Conservation (phyloP, 2,797 vertebrate genomes). For the Fundulus diaphanus region DNA sequence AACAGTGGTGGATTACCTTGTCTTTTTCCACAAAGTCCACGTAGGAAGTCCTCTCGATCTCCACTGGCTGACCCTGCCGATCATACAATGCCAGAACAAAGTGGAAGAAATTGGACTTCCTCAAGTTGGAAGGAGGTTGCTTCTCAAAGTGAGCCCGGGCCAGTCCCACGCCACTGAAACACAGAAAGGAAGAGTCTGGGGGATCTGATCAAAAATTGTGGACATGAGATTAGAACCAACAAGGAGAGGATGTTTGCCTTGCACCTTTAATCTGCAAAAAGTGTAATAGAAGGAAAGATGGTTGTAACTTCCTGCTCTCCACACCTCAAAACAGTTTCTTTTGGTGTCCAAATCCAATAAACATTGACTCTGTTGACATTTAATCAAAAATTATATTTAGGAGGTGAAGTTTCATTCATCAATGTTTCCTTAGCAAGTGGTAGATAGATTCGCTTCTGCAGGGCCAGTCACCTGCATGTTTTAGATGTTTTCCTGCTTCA, state of each 20-base stretch:
- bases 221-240: no score
- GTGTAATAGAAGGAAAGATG: background rate
- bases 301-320: no score
- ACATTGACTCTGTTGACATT: background rate
- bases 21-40: conserved; percentile 97
- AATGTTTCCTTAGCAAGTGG: background rate
- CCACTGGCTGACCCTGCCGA: conserved; percentile 94
- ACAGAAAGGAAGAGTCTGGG: conserved; percentile 9
- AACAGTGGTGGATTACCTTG: conserved; percentile 75
- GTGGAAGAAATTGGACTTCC: conserved; percentile 97
- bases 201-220: background rate
- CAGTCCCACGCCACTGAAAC: conserved; percentile 87
- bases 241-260: no score
- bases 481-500: background rate
- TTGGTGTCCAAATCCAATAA: background rate
- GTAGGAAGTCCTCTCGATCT: conserved; percentile 95
- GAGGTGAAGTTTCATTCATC: background rate
- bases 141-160: conserved; percentile 96
- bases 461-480: background rate
- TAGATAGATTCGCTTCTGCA: background rate
- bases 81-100: conserved; percentile 95
- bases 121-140: conserved; percentile 94
- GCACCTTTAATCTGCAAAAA: background rate
- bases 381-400: no score
- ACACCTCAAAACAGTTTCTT: background rate